Percentiles rank a stretch among this genome's conserved stretches.
phyloP scores from a whole-genome alignment of 2,797 vertebrate species.

The Spinibarbus caldwelli region DNA sequence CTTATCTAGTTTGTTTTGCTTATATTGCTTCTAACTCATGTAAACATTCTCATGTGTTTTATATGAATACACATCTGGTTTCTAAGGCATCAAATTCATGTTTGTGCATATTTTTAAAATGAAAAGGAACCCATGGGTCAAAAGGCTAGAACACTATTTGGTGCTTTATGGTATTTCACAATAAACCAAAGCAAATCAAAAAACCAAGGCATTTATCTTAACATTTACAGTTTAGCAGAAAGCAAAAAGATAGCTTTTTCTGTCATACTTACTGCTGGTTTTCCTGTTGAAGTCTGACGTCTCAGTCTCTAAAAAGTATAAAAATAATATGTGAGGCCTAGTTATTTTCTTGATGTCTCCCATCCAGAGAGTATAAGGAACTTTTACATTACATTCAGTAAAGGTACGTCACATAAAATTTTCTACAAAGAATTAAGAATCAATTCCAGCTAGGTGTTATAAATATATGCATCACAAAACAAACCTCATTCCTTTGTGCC shows the following conservation, averaged over 20 bases:
- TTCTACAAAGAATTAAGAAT: neutral
- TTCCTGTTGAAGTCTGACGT: constrained; percentile 74
- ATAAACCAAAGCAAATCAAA: neutral
- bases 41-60: constrained; percentile 10
- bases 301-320: constrained; percentile 73
- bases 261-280: constrained; percentile 75
- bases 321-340: neutral
- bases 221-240: neutral
- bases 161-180: neutral
- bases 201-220: neutral
- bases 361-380: neutral
- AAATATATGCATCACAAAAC: neutral
- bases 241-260: neutral
- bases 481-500: neutral
- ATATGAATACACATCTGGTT: constrained; percentile 8
- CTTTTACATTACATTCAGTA: neutral
- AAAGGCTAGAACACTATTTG: neutral
- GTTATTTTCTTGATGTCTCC: neutral
- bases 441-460: too few species aligned
- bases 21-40: neutral
- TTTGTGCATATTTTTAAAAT: constrained; percentile 29
- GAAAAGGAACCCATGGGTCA: constrained; percentile 7
- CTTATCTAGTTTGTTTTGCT: neutral
- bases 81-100: neutral
- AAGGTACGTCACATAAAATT: neutral